phyloP scores from a whole-genome alignment of 2,797 vertebrate genomes.

The Myotis daubentonii region DNA sequence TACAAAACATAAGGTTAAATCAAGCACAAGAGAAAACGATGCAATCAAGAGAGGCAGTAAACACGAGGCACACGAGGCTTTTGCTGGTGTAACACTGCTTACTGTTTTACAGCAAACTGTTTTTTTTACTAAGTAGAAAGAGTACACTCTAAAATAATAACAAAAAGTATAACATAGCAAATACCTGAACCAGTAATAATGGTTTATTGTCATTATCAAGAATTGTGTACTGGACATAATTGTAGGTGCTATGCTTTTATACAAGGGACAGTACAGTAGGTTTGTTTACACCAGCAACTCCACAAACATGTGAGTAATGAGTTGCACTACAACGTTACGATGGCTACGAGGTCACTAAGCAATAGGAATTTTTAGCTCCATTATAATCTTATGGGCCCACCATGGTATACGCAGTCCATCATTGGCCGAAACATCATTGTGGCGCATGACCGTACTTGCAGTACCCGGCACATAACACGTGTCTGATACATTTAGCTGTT shows the following conservation, averaged over 20 bases:
- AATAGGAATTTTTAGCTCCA: neutral
- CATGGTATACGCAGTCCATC: neutral
- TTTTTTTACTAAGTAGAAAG: neutral
- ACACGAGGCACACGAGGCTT: neutral
- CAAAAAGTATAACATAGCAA: neutral
- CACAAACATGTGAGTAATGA: neutral
- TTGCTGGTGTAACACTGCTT: neutral
- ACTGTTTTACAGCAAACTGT: neutral
- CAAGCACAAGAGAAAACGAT: neutral
- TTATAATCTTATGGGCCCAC: neutral
- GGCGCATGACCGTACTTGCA: neutral
- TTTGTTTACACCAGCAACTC: neutral
- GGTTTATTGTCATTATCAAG: neutral
- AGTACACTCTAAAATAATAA: neutral
- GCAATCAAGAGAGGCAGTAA: neutral
- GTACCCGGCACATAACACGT: neutral
- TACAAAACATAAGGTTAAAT: neutral
- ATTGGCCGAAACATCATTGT: neutral
- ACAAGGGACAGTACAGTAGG: neutral
- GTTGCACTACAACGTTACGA: neutral
- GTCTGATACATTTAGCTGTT: neutral
- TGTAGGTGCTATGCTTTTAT: neutral
- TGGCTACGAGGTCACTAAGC: neutral
- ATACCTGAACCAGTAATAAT: neutral
- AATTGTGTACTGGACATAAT: neutral